phyloP scores from a whole-genome alignment of 2,113 vertebrate species.

The Collichthys lucidus region DNA sequence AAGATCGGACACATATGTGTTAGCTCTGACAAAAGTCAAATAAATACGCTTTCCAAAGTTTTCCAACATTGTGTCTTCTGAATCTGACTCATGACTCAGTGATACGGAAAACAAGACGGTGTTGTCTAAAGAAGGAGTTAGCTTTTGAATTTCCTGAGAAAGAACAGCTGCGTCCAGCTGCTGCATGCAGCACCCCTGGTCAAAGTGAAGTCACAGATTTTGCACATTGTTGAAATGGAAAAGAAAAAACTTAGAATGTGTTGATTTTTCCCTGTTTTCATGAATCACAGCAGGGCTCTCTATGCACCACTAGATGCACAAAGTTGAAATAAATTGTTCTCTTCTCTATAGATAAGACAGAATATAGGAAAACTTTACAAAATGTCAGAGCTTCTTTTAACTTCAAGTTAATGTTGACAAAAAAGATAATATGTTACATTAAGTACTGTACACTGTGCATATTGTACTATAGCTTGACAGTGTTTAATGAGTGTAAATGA shows the following conservation, averaged over 20 bases:
- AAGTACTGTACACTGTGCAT: background rate
- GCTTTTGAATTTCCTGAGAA: background rate
- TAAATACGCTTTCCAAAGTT: background rate
- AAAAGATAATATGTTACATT: background rate
- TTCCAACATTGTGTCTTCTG: background rate
- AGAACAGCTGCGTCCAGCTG: slow-evolving; percentile 53
- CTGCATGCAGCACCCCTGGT: background rate
- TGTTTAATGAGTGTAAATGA: background rate
- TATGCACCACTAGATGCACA: background rate
- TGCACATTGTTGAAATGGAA: background rate
- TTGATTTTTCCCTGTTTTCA: background rate
- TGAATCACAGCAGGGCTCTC: background rate
- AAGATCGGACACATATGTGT: background rate
- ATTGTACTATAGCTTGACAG: background rate
- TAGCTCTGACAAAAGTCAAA: background rate
- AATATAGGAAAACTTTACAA: background rate
- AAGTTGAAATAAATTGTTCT: background rate
- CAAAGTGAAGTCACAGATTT: background rate
- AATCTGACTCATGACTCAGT: background rate
- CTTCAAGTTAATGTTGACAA: background rate
- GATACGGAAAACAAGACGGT: background rate
- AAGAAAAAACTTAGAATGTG: background rate
- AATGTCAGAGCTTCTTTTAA: background rate
- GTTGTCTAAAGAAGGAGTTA: background rate
- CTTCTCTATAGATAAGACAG: background rate